Percentiles rank a stretch among this genome's conserved stretches.
Evolutionary conservation across 2,113 vertebrate species (phyloP).

Genomic region (Dolichotis patagonum): DNA sequence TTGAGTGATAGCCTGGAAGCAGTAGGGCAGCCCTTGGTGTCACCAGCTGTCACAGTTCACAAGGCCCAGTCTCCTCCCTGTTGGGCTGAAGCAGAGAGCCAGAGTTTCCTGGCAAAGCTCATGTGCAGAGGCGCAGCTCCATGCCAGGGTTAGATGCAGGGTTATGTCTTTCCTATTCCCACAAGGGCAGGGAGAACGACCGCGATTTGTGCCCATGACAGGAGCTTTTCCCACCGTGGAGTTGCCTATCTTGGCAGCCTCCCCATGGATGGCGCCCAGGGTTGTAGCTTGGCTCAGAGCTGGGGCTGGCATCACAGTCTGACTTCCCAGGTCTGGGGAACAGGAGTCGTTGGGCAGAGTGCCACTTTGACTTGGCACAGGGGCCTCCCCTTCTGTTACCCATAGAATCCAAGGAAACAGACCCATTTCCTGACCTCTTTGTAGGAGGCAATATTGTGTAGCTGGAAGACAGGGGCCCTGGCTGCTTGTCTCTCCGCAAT

Average conservation of each 20-base stretch:
- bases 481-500: background rate
- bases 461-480: background rate
- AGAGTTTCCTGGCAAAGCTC: background rate
- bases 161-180: background rate
- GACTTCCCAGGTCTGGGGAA: background rate
- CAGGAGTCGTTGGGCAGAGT: slow-evolving; percentile 35
- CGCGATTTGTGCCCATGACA: background rate
- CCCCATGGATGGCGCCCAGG: background rate
- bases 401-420: slow-evolving; percentile 41
- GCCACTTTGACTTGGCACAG: slow-evolving; percentile 62
- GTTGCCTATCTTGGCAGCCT: background rate
- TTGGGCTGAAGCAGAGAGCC: background rate
- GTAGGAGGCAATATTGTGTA: background rate
- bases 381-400: slow-evolving; percentile 65
- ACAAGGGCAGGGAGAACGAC: background rate
- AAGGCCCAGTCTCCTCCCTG: background rate
- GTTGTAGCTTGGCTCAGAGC: background rate
- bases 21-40: background rate
- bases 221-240: background rate
- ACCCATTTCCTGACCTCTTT: background rate
- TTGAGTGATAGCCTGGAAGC: background rate
- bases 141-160: background rate
- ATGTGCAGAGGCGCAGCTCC: too few species aligned
- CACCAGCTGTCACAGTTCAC: background rate
- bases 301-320: slow-evolving; percentile 20